phyloP scores from a whole-genome alignment of 2,888 invertebrate species.

The Apomyelois bistriatella region DNA sequence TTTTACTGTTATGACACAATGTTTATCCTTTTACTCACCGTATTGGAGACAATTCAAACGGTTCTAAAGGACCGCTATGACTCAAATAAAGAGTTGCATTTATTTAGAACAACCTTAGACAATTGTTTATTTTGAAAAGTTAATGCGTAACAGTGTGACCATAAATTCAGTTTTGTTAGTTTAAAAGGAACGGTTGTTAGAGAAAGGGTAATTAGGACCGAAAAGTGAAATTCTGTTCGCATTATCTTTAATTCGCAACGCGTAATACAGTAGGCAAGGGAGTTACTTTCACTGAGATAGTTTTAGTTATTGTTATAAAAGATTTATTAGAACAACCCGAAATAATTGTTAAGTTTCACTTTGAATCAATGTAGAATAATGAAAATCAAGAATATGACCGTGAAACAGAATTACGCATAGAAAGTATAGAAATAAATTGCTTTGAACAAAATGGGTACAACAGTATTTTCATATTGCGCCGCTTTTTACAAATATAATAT shows the following conservation, averaged over 20 bases:
- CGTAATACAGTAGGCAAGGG: slow-evolving; percentile 39
- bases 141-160: slow-evolving; percentile 52
- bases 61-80: slow-evolving; percentile 63
- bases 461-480: too few species aligned
- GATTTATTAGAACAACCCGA: neutral
- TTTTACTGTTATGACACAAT: slow-evolving; percentile 32
- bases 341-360: neutral
- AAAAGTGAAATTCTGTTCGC: slow-evolving; percentile 69
- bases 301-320: slow-evolving; percentile 15
- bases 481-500: too few species aligned
- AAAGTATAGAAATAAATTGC: too few species aligned
- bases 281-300: slow-evolving; percentile 66
- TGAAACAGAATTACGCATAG: too few species aligned
- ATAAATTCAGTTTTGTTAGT: slow-evolving; percentile 57
- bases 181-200: slow-evolving; percentile 48
- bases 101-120: slow-evolving; percentile 50
- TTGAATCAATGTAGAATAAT: too few species aligned
- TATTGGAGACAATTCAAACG: slow-evolving; percentile 58
- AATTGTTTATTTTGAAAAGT: slow-evolving; percentile 45
- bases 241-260: slow-evolving; percentile 56
- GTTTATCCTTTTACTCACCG: slow-evolving; percentile 67
- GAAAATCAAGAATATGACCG: too few species aligned
- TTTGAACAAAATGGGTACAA: too few species aligned
- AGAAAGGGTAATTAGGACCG: slow-evolving; percentile 71
- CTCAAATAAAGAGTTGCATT: slow-evolving; percentile 66